These are phyloP conservation scores for Caenorhabditis brenneri DNA, from an alignment of 1,140 invertebrate species.

Conservation along the genomic window DNA sequence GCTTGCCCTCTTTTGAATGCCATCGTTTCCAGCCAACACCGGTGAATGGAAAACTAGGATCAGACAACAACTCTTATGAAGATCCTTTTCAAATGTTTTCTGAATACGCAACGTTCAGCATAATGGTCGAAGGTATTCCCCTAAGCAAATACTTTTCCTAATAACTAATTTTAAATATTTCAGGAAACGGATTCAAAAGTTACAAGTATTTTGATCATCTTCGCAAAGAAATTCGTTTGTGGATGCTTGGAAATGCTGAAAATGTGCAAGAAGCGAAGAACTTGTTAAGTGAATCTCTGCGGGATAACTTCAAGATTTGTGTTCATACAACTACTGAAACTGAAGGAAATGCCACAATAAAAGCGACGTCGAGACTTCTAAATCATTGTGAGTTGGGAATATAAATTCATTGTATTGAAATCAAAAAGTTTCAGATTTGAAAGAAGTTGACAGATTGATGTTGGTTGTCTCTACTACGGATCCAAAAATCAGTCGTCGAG, in stretches of 20 bases:
- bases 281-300: background rate
- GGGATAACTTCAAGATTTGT: background rate
- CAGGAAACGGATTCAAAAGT: constrained; percentile 31
- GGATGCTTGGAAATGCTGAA: constrained; percentile 16
- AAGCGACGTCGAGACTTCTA: background rate
- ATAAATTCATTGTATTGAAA: background rate
- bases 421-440: background rate
- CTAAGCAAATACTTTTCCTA: background rate
- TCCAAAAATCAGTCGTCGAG: background rate
- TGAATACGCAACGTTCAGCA: background rate
- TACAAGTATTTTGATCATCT: background rate
- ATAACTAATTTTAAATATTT: background rate
- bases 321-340: background rate
- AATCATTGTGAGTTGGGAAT: background rate
- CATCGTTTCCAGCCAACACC: background rate
- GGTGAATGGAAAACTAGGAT: background rate
- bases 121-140: constrained; percentile 7
- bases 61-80: background rate
- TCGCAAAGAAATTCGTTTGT: background rate
- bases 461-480: background rate
- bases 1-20: too few relatives aligned
- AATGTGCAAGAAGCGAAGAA: constrained; percentile 2
- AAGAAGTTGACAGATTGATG: background rate
- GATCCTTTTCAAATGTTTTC: background rate
- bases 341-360: background rate